phyloP scores from a whole-genome alignment of 2,888 invertebrate genomes.

The Drosophila peninsularis region DNA sequence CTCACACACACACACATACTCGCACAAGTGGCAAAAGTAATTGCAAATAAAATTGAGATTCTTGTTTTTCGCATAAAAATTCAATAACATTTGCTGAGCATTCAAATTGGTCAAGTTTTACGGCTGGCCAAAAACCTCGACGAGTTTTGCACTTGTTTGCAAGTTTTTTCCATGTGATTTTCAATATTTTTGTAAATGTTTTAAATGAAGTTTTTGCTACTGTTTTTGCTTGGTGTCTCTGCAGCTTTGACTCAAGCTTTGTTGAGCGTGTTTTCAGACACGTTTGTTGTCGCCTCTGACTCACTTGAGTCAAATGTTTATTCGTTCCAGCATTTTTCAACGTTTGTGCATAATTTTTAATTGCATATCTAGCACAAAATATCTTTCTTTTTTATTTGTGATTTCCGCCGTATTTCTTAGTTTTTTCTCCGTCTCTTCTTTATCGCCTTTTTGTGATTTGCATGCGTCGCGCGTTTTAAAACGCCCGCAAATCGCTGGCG shows the following conservation, averaged over 20 bases:
- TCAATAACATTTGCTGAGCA: slow-evolving; percentile 68
- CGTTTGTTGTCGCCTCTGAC: slow-evolving; percentile 24
- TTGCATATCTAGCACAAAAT: slow-evolving; percentile 48
- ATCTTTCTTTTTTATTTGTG: slow-evolving; percentile 13
- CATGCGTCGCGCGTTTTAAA: slow-evolving; percentile 51
- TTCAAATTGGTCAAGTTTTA: slow-evolving; percentile 14
- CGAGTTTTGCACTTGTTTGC: slow-evolving; percentile 38
- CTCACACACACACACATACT: slow-evolving; percentile 14
- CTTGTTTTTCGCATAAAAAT: slow-evolving; percentile 58
- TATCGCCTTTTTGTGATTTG: slow-evolving; percentile 28
- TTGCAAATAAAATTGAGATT: slow-evolving; percentile 17
- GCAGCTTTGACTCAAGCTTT: slow-evolving; percentile 1
- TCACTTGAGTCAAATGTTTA: slow-evolving; percentile 14
- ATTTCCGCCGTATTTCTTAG: slow-evolving; percentile 9
- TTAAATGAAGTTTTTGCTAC: background rate
- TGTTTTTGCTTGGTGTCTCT: background rate
- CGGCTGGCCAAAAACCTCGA: slow-evolving; percentile 50
- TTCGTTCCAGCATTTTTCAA: slow-evolving; percentile 17
- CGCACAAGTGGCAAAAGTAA: slow-evolving; percentile 15
- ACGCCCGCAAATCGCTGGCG: slow-evolving; percentile 48
- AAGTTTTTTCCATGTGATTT: slow-evolving; percentile 14
- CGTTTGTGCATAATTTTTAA: slow-evolving; percentile 44
- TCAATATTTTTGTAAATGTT: slow-evolving; percentile 47
- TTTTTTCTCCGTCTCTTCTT: slow-evolving; percentile 1
- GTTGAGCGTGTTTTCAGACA: slow-evolving; percentile 12